Conservation (phyloP, 2,888 invertebrate genomes). For the Synergus japonicus region DNA sequence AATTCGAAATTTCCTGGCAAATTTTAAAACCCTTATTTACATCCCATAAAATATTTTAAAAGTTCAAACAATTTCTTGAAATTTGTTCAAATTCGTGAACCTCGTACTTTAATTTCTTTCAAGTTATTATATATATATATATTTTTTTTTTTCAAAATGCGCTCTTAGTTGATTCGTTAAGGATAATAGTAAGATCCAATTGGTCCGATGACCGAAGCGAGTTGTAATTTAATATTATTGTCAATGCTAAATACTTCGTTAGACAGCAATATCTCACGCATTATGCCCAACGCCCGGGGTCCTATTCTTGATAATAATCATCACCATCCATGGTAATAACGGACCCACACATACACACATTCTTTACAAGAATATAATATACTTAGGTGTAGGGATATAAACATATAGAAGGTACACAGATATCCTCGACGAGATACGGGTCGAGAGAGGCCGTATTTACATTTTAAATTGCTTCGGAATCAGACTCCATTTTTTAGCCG, state of each 20-base stretch:
- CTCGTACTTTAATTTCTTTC: neutral
- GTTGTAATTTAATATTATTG: constrained; percentile 62
- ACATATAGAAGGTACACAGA: constrained; percentile 32
- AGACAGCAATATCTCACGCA: constrained; percentile 59
- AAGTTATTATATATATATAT: neutral
- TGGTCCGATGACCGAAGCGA: neutral
- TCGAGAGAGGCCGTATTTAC: constrained; percentile 57
- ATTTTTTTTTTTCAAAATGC: neutral
- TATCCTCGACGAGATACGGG: constrained; percentile 39
- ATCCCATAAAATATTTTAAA: too few relatives aligned
- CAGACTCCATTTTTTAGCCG: constrained; percentile 55
- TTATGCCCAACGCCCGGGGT: constrained; percentile 49
- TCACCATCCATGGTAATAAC: constrained; percentile 52
- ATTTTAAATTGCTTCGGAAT: constrained; percentile 61
- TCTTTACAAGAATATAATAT: neutral
- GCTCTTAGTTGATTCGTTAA: neutral
- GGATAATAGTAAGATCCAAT: neutral
- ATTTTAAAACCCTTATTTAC: too few relatives aligned
- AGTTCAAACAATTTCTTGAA: too few relatives aligned
- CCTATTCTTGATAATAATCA: constrained; percentile 53
- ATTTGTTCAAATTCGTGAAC: neutral
- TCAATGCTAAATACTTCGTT: constrained; percentile 64
- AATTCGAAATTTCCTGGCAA: too few relatives aligned
- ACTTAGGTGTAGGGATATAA: neutral
- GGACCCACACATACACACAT: constrained; percentile 37